Base-by-base conservation (phyloP, 1,140 invertebrate species). In the Phymastichus coffea region DNA sequence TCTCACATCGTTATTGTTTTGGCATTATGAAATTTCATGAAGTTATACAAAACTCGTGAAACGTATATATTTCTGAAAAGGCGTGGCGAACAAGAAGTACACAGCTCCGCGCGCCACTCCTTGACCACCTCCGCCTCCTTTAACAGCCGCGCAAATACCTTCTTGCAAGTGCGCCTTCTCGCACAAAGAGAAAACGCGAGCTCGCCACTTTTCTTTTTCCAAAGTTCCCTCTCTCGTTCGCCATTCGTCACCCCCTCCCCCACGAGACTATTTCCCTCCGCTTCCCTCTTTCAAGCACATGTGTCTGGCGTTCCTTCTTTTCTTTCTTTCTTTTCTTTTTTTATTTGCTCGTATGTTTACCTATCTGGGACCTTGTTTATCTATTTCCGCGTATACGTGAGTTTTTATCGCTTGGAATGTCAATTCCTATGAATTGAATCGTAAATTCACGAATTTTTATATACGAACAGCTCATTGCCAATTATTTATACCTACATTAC, bases 11-110 rank as follows among this genome's bases (percentile, higher is more conserved):
- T 44, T 26, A 47, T 47, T 63, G 52, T n/a, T 67, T 64, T 77
- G 67, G 80, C 84, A 76, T 77, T 81, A 89, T 86, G 65, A 88
- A 80, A 72, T 81, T 79, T 77, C 89, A 89, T 88, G 88, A 89
- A 66, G 85, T 77, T 72, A 65, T 74, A 65, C 47, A 35, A 35
- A 48, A 30, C 6, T 47, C 30, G 12, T 48, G 15, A 26, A 22
- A 70, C 71, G 67, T 69, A 74, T 67, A 71, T 74, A 71, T 74
- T 70, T 71, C 66, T 64, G 61, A 66, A 73, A 71, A 74, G 66
- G 64, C 65, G 68, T 68, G 65, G 68, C 68, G 68, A 64, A 66
- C 68, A 62, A 69, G 53, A 71, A 67, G 57, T 68, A 47, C 66
- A 65, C 63, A 64, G 55, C 52, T 19, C 61, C 55, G 43, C 62